These are phyloP conservation scores for Philonicus albiceps DNA, from an alignment of 2,888 invertebrate species.

Conservation along the genomic window DNA sequence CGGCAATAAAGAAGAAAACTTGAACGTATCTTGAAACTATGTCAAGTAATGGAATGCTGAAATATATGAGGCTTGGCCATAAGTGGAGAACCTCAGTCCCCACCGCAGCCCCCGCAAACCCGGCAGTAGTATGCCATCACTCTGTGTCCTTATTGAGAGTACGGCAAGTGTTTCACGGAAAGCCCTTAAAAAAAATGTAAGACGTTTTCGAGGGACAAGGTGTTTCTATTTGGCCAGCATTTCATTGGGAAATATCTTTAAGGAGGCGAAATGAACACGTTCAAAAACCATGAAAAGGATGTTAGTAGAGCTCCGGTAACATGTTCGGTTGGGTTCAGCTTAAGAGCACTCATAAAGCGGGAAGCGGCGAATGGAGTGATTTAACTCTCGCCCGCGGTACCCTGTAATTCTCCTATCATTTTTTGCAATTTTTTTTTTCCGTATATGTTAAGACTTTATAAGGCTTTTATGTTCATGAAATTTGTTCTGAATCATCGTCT, in stretches of 20 bases:
- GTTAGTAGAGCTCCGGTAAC: background rate
- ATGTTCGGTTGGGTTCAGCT: background rate
- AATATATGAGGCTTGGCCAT: constrained; percentile 6
- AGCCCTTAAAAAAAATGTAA: background rate
- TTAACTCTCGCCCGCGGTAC: background rate
- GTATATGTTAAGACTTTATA: background rate
- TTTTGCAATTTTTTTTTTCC: background rate
- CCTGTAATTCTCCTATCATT: background rate
- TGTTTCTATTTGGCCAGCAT: constrained; percentile 8
- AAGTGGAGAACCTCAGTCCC: background rate
- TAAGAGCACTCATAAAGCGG: constrained; percentile 5
- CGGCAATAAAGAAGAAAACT: constrained; percentile 37
- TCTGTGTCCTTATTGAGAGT: constrained; percentile 12
- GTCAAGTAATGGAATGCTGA: constrained; percentile 36
- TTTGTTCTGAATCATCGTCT: background rate
- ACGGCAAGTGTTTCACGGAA: constrained; percentile 1
- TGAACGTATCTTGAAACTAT: constrained; percentile 29
- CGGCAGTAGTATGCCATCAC: background rate
- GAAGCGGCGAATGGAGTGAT: background rate
- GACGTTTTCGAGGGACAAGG: background rate
- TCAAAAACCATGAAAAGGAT: background rate
- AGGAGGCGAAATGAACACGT: constrained; percentile 27
- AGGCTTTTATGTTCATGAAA: background rate
- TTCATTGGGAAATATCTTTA: constrained; percentile 35
- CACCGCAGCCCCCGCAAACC: background rate